Base-by-base conservation (phyloP, 1,140 invertebrate species). In the Trachymyrmex septentrionalis region DNA sequence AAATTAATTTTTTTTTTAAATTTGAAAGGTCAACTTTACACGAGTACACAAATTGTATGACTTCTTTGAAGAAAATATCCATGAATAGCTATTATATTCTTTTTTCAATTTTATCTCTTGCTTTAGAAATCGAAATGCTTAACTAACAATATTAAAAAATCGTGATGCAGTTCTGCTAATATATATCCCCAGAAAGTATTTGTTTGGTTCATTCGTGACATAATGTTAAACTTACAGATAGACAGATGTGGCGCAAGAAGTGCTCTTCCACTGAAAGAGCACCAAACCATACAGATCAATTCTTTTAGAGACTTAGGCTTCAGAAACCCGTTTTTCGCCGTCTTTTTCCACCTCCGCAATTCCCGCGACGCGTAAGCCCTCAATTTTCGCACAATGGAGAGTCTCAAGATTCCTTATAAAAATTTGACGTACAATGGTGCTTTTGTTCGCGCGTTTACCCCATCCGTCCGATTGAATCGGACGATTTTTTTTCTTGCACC, bases 351-450 rank as follows among this genome's bases (percentile, higher is more conserved):
- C 92, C 91, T 90, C 91, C 92, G 91, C 92, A 73, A 91, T 88
- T 88, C 90, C 78, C 76, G 86, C 78, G 86, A 64, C 86, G 86
- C 87, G 86, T 91, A 93, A 91, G 92, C 78, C 90, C 92, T 91
- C 93, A 94, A 94, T 93, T 94, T 93, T 93, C 88, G 92, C 92
- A 94, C 93, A 94, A 94, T 92, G 87, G 93, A 92, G 88, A 90
- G 89, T 91, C 89, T 93, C 73, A 80, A 91, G 91, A 92, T 89
- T 93, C 90, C 92, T 93, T 94, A 93, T 94, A 94, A 94, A 94
- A 94, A 93, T 93, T 90, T 91, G 85, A 86, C 86, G 61, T 71
- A 94, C 93, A 94, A 94, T 92, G 84, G 87, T 63, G 88, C 76
- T 87, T 92, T 94, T 94, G 93, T 94, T 76, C 89, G 53, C 76